Evolutionary conservation across 2,797 vertebrate genomes (phyloP), one percentile per base, ranked within the genome.

Genomic region (Parauchenoglanis punctatus): DNA sequence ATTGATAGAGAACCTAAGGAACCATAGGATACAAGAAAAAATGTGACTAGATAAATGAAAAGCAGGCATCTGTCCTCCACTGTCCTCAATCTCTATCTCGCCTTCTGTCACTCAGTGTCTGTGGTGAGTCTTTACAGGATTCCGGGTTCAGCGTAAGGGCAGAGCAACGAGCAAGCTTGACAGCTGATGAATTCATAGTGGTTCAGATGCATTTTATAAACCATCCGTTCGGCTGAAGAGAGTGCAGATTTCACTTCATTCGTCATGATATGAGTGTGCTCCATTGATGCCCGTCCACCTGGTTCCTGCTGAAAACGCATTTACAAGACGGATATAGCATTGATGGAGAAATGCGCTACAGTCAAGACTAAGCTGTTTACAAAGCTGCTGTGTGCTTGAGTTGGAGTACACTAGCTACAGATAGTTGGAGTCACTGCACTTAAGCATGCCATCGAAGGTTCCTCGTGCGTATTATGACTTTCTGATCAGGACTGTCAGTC

Each of bases 151-250:
- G 73, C 0, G 17, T 85, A 46, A 88, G 91, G 87, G 85, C 88
- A 85, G 81, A 76, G 87, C 8, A 80, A 65, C 80, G 83, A 77
- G 68, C 59, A 31, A 10, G 52, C 35, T 25, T 85, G 87, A 86
- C 72, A 86, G 83, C 84, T 89, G 89, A 91, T 89, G 77, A 87
- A 90, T 90, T 88, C 65, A 70, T 65, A 18, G 77, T 40, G 31
- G 88, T 88, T 87, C 84, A 49, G 58, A 70, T 52, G 87, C 77
- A 72, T 85, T 88, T 90, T 77, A 85, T 84, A 88, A 89, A 46
- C 81, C 82, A 89, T 89, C 54, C 72, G 54, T 91, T 87, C 86
- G 44, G 77, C 1, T 77, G 82, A 85, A 85, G 73, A 78, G 44
- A 63, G 83, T 58, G 78, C 85, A 81, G 78, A 85, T 81, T 77